Percentiles rank a stretch among this genome's conserved stretches.
Evolutionary conservation across 1,140 invertebrate genomes (phyloP).

Genomic region (Bombus superbus): DNA sequence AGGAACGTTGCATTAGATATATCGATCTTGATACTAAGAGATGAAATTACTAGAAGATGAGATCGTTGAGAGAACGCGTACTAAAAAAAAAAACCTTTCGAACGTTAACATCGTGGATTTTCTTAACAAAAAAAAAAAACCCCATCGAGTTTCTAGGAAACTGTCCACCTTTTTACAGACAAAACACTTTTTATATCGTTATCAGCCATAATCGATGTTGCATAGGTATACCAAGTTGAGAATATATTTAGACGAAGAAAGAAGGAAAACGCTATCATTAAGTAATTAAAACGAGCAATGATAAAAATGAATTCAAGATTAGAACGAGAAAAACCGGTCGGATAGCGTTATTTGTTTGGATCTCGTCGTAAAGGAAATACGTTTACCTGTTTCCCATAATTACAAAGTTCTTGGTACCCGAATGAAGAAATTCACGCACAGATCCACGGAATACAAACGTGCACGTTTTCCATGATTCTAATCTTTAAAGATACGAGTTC

Average conservation of each 20-base stretch:
- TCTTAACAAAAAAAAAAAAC: neutral
- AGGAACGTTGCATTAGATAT: neutral
- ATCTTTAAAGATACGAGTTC: neutral
- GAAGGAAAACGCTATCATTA: neutral
- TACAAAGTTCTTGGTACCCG: neutral
- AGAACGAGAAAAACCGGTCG: slow-evolving; percentile 18
- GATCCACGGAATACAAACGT: neutral
- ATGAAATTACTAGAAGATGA: too few species aligned
- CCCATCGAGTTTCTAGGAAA: neutral
- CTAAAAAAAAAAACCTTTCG: neutral
- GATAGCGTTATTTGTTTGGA: neutral
- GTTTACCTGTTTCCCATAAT: slow-evolving; percentile 29
- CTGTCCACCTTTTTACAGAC: neutral
- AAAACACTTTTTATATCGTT: neutral
- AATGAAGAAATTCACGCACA: slow-evolving; percentile 15
- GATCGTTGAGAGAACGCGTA: too few species aligned
- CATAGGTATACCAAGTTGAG: neutral
- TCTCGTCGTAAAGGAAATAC: slow-evolving; percentile 26
- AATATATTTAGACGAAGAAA: neutral
- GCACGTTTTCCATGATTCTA: neutral
- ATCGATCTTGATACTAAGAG: too few species aligned
- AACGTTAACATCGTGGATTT: neutral
- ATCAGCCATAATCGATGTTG: neutral
- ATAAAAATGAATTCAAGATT: slow-evolving; percentile 22
- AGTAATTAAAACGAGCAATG: slow-evolving; percentile 19